phyloP scores from a whole-genome alignment of 2,888 invertebrate genomes.

The Marronus borbonicus region DNA sequence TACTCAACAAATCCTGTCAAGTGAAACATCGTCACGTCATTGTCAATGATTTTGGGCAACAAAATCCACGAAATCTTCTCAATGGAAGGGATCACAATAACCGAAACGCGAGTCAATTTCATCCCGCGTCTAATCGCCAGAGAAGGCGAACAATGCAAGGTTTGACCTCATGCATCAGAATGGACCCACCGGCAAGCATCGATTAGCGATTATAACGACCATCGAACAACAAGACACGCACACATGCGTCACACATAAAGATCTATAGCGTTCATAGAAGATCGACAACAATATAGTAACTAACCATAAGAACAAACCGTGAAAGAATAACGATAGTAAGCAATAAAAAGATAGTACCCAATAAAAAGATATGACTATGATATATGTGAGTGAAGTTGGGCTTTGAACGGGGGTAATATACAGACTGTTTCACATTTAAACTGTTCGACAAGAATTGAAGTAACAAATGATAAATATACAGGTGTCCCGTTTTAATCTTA shows the following conservation, averaged over 20 bases:
- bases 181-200: conserved; percentile 17
- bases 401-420: too few relatives aligned
- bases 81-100: conserved; percentile 4
- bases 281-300: conserved; percentile 8
- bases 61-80: conserved; percentile 1
- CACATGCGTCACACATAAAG: conserved; percentile 1
- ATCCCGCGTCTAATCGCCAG: conserved; percentile 5
- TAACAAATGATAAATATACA: too few relatives aligned
- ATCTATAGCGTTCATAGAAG: background rate
- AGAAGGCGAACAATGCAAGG: conserved; percentile 12
- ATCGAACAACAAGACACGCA: background rate
- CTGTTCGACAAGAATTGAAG: too few relatives aligned
- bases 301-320: background rate
- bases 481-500: too few relatives aligned
- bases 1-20: background rate
- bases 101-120: conserved; percentile 32
- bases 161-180: conserved; percentile 6
- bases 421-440: too few relatives aligned
- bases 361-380: background rate
- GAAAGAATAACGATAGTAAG: conserved; percentile 3
- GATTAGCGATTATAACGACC: conserved; percentile 28
- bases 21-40: background rate
- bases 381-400: too few relatives aligned
- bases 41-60: background rate
- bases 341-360: background rate